Evolutionary conservation across 2,888 invertebrate genomes (phyloP).

Genomic region (Stictocephala bisonia): DNA sequence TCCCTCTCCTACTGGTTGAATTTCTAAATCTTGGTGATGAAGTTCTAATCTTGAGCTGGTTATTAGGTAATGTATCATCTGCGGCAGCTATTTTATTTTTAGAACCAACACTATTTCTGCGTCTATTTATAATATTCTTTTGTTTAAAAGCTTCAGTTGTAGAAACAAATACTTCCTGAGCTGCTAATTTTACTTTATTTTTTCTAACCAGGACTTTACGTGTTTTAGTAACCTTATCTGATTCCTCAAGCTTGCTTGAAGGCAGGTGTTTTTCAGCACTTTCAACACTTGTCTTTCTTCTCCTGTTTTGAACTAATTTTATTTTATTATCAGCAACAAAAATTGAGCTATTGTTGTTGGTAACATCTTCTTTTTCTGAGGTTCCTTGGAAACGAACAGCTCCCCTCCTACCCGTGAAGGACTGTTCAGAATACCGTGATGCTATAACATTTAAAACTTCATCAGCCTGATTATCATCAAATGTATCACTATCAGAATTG

Average conservation of each 20-base stretch:
- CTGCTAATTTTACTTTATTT: conserved; percentile 17
- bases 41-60: no score
- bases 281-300: conserved; percentile 12
- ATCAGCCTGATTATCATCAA: conserved; percentile 26
- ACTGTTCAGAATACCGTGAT: conserved; percentile 25
- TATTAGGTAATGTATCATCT: no score
- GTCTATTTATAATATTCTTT: no score
- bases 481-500: conserved; percentile 12
- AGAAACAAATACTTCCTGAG: neutral
- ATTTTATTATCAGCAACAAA: neutral
- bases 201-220: conserved; percentile 42
- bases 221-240: conserved; percentile 24
- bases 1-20: no score
- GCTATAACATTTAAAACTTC: conserved; percentile 44
- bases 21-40: no score
- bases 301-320: conserved; percentile 5
- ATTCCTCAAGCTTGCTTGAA: conserved; percentile 24
- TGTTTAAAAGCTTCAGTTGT: neutral
- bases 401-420: conserved; percentile 39
- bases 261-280: conserved; percentile 5
- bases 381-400: conserved; percentile 5
- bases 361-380: neutral
- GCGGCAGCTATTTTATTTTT: no score
- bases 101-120: no score
- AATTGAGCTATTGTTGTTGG: conserved; percentile 1